A percentile compares a stretch with the other conserved stretches of the same genome.
phyloP scores from a whole-genome alignment of 2,113 vertebrate species.

The Chlamydotis undulata region DNA sequence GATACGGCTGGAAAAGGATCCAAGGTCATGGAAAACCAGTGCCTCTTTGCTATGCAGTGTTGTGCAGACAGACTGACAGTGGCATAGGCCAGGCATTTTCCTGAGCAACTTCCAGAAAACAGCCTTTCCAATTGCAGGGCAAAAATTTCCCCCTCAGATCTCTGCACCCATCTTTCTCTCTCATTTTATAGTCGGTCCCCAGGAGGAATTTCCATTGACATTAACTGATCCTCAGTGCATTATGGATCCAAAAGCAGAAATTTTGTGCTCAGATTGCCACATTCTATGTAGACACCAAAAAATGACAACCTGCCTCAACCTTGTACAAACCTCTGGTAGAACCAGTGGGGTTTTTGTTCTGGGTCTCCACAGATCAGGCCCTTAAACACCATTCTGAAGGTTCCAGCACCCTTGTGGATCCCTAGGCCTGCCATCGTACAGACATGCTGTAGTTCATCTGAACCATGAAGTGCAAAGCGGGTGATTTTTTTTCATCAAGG shows the following conservation, averaged over 20 bases:
- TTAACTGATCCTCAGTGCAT: not conserved
- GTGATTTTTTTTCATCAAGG: not conserved
- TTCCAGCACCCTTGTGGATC: not conserved
- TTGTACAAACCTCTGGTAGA: not conserved
- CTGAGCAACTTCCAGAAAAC: not conserved
- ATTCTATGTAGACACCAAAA: not conserved
- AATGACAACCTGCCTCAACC: not conserved
- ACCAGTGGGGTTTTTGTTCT: not conserved
- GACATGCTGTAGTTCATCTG: not conserved
- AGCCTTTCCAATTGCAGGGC: not conserved
- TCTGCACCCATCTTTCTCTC: not conserved
- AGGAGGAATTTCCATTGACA: not conserved
- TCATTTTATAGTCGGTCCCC: not conserved
- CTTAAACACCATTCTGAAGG: not conserved
- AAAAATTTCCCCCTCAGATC: not conserved
- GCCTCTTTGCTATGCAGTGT: not conserved
- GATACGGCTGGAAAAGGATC: not conserved
- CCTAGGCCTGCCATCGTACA: not conserved
- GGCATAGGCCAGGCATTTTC: rapidly evolving
- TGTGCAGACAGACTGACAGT: not conserved
- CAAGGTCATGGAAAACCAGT: not conserved
- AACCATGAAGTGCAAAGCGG: not conserved
- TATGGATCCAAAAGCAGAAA: not conserved
- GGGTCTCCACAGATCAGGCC: not conserved
- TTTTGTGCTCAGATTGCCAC: not conserved